Evolutionary conservation across 2,888 invertebrate species (phyloP), one percentile per base, ranked within the genome.

Genomic region (Drosophila neonasuta): DNA sequence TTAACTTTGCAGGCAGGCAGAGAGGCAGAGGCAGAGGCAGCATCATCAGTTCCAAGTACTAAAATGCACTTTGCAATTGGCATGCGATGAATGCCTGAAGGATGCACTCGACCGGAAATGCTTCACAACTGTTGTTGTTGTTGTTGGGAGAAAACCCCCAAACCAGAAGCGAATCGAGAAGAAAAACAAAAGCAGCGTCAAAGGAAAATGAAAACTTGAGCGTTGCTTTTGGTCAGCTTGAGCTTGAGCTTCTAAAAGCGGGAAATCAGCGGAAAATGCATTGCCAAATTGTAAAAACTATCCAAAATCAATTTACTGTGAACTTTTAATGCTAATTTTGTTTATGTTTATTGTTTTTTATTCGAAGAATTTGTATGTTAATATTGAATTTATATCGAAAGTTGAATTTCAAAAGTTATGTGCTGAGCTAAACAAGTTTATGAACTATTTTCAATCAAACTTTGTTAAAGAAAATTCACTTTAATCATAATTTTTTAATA

Each of bases 91-190:
- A 57, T 54, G 51, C 34, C 51, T 32, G 54, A 71, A 45, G 48
- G 34, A 57, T 67, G 44, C 54, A 62, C 52, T 75, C 61, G 51
- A 68, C 57, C 63, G 76, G 54, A 79, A 81, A 67, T 67, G 17
- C 63, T 69, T 68, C 42, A 54, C 52, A 57, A 44, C 29, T 44
- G 42, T 11, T 29, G 8, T 32, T 32, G 8, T 32, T 32, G 10
- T 32, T 32, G 32, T 3, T 39, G 39, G 15, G 13, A 13, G 24
- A 41, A 34, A 63, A 50, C 44, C 49, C 24, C 24, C 24, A 24
- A 24, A 24, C 24, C 24, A 5, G 57, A 41, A 48, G 39, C 45
- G 44, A 45, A 62, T 36, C 11, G 50, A 52, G 20, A 30, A 30
- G 36, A 45, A 62, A 46, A 44, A 20, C 54, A 64, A 34, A 45